Evolutionary conservation across 2,888 invertebrate species (phyloP), one percentile per base, ranked within the genome.

Genomic region (Acanthacorydalis orientalis): DNA sequence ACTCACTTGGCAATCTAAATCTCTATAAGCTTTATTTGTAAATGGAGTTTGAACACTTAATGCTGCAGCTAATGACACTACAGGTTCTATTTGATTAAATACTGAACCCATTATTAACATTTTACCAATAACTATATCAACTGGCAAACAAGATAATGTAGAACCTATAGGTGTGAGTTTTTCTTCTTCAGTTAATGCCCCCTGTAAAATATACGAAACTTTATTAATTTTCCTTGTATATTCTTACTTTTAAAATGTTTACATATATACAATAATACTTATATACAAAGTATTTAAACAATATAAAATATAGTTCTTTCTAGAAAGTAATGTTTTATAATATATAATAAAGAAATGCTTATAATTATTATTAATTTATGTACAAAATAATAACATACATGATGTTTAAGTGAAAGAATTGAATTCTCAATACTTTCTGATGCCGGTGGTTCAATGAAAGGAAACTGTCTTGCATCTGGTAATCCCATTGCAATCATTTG

Each of bases 401-500:
- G 89, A 59, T 88, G 88, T 63, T 91, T 91, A 23, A 97, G 69
- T 47, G 84, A 82, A 48, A 83, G 65, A 51, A 98, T 72, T 0
- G 93, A 83, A 59, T 86, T 86, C 60, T 95, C 93, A 41, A 98
- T 74, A 40, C 82, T 83, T 40, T 84, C 81, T 9, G 75, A 68
- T 1, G 82, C 77, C 1, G 97, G 98, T n/a, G 88, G 76, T 64
- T 98, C 96, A 48, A 98, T 74, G 60, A 96, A 98, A 0, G 96
- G 96, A 68, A 98, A 98, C 55, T 82, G 74, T 47, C 91, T 73
- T 4, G 89, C 84, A 68, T 97, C 88, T 41, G 80, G 86, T 47
- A 98, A 74, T 0, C 97, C 96, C 70, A 98, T 79, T 0, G 93
- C 82, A 47, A 92, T 81, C 92, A 98, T 92, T 60, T 90, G 80